Base-by-base conservation (phyloP, 2,113 vertebrate species). In the Lota lota region DNA sequence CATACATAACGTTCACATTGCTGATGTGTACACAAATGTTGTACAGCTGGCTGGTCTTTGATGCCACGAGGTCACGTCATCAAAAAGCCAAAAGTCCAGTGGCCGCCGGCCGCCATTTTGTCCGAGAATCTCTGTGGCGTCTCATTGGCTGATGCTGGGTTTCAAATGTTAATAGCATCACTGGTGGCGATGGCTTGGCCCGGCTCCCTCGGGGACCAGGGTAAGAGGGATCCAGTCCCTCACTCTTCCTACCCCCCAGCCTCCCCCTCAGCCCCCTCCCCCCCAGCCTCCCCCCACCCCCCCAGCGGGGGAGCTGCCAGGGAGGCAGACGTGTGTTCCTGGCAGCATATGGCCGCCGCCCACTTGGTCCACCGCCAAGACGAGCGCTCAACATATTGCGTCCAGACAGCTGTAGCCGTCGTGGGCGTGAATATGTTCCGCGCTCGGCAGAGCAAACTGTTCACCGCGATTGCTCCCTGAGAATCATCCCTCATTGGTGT, bases 271-370 rank as follows among this genome's bases (percentile, higher is more conserved):
- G n/a, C n/a, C n/a, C n/a, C n/a, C n/a, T n/a, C n/a, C n/a, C n/a
- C n/a, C n/a, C n/a, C n/a, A n/a, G n/a, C n/a, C n/a, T n/a, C n/a
- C n/a, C n/a, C n/a, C n/a, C n/a, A n/a, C n/a, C n/a, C n/a, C 87
- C 69, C 11, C 50, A 14, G 50, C 1, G 50, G 50, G 50, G 11
- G 50, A 3, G 50, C 50, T 65, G 80, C 82, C 91, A 85, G 67
- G 79, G 85, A 89, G 88, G 87, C 91, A 91, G 93, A 93, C 93
- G 92, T 78, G 80, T 91, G 88, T 87, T 91, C 78, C 79, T 78
- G 87, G 92, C 93, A 75, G 92, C 95, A 97, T 95, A 95, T 96
- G 95, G 94, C 92, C 92, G 94, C 95, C 92, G 91, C 86, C 28
- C 91, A 80, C 79, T 74, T 83, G 82, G 80, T 64, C 22, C 72